These are phyloP conservation scores for Cuculus canorus DNA, from an alignment of 2,797 vertebrate genomes.

Conservation along the genomic window DNA sequence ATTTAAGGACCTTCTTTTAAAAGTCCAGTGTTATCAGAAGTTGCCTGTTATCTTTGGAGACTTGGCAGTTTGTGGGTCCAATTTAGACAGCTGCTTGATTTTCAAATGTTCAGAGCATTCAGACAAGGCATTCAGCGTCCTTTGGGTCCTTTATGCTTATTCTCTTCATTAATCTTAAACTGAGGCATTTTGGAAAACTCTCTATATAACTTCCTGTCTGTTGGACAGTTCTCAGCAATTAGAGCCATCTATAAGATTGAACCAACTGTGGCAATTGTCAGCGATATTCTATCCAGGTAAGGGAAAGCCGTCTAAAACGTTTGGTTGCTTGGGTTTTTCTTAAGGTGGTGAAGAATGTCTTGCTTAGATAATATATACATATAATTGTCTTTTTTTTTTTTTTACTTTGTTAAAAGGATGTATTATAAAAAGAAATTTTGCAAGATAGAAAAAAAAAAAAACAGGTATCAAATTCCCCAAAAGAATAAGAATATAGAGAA, in stretches of 20 bases:
- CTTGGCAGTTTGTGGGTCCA: background rate
- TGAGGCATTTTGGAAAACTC: background rate
- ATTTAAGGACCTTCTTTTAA: background rate
- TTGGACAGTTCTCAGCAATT: background rate
- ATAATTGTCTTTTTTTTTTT: background rate
- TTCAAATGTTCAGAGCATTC: background rate
- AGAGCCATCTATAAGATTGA: background rate
- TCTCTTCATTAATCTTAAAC: background rate
- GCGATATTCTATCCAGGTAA: background rate
- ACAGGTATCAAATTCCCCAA: background rate
- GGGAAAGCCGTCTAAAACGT: background rate
- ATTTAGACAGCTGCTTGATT: background rate
- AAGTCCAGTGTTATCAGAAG: background rate
- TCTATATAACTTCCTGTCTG: background rate
- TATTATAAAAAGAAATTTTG: background rate
- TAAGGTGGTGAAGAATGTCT: fast-evolving
- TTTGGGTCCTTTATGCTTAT: background rate
- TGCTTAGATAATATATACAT: background rate
- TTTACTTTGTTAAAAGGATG: background rate
- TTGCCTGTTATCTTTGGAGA: background rate
- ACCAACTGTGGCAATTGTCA: background rate
- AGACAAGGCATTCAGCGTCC: background rate
- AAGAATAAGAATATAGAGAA: background rate
- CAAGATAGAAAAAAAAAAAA: background rate
- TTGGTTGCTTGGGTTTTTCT: background rate